A percentile compares a stretch with the other conserved stretches of the same genome.
Conservation (phyloP, 2,797 vertebrate species). For the Gymnothorax javanicus region DNA sequence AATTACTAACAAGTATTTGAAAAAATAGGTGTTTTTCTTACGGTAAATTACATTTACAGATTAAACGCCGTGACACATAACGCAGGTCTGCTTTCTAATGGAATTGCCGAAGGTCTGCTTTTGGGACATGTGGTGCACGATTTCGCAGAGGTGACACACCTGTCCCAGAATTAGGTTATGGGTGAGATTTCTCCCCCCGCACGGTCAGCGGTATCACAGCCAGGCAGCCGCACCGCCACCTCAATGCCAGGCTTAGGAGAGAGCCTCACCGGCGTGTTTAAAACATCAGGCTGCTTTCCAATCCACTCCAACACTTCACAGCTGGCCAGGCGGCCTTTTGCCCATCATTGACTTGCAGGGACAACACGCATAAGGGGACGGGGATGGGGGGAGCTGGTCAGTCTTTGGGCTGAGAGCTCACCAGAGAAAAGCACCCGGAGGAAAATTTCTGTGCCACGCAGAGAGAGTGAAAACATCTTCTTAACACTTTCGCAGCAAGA, state of each 20-base stretch:
- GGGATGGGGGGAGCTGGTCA: not conserved
- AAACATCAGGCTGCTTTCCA: not conserved
- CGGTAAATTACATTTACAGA: not conserved
- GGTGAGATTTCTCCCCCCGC: not conserved
- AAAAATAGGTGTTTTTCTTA: no score
- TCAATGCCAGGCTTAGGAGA: not conserved
- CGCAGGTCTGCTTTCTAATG: not conserved
- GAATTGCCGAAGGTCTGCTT: not conserved
- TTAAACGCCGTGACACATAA: not conserved
- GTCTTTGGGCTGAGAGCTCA: not conserved
- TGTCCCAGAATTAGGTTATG: not conserved
- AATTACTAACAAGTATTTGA: not conserved
- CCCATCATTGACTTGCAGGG: slow-evolving; percentile 1
- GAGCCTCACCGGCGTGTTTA: not conserved
- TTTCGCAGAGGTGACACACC: not conserved
- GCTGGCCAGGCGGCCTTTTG: not conserved
- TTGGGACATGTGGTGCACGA: not conserved
- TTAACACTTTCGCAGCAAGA: not conserved
- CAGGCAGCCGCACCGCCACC: not conserved
- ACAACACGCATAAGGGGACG: not conserved
- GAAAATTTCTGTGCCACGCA: not conserved
- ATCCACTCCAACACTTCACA: not conserved
- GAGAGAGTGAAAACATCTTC: not conserved
- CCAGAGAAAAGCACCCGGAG: not conserved
- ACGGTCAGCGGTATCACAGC: not conserved